These are phyloP conservation scores for Gymnarchus niloticus DNA, from an alignment of 2,113 vertebrate species.

Conservation along the genomic window DNA sequence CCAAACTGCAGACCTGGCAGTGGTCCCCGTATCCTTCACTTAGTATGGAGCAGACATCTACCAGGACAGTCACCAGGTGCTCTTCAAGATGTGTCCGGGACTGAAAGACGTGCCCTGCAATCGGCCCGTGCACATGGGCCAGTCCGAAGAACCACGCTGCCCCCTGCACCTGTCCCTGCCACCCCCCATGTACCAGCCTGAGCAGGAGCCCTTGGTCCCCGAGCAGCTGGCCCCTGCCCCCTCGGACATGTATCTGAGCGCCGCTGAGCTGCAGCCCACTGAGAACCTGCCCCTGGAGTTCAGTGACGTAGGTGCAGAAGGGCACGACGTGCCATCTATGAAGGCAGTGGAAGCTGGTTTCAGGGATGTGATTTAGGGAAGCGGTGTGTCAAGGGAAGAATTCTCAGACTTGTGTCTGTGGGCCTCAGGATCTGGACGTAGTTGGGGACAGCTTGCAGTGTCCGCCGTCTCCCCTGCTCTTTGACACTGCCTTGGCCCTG, in stretches of 20 bases:
- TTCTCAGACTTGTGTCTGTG: not conserved
- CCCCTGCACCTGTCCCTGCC: constrained; percentile 83
- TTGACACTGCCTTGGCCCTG: constrained; percentile 78
- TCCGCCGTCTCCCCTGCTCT: constrained; percentile 87
- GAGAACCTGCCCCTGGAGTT: constrained; percentile 92
- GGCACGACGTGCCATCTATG: not conserved
- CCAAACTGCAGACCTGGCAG: too few relatives aligned
- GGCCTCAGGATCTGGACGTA: constrained; percentile 83
- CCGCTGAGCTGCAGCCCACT: constrained; percentile 91
- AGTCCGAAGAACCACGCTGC: constrained; percentile 84
- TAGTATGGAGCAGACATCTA: constrained; percentile 87
- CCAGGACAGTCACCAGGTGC: constrained; percentile 84
- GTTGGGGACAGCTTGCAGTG: constrained; percentile 88
- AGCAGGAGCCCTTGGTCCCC: constrained; percentile 73
- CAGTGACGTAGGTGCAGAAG: constrained; percentile 78
- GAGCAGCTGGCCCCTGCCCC: constrained; percentile 69
- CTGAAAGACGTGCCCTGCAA: constrained; percentile 83
- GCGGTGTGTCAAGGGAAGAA: too few relatives aligned
- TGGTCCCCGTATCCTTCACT: constrained; percentile 68
- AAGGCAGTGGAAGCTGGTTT: not conserved
- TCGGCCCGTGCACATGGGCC: constrained; percentile 80
- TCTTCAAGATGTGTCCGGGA: constrained; percentile 86
- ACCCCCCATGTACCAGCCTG: constrained; percentile 82
- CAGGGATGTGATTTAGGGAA: not conserved
- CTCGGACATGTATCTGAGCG: constrained; percentile 86